These are phyloP conservation scores for Trididemnum clinides DNA, from an alignment of 23 tunicate genomes.

Conservation along the genomic window DNA sequence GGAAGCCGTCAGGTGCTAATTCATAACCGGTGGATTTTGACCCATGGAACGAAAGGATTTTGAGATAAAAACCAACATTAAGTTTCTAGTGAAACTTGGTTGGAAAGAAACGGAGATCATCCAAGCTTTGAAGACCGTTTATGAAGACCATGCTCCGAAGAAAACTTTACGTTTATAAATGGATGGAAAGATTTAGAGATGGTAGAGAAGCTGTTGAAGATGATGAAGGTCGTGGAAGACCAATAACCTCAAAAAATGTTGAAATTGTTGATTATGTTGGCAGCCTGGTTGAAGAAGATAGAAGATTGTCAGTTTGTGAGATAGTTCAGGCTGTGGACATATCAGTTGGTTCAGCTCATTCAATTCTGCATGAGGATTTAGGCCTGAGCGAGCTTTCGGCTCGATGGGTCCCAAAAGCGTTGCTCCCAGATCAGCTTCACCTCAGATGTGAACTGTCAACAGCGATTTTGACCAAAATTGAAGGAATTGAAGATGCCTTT, in stretches of 20 bases:
- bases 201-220: conserved; percentile 39
- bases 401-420: conserved; percentile 18
- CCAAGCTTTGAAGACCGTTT: neutral
- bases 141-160: neutral
- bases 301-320: conserved; percentile 5
- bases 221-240: neutral
- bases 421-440: neutral
- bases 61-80: neutral
- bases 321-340: neutral
- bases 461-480: conserved; percentile 2
- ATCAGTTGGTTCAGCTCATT: conserved; percentile 8
- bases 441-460: neutral
- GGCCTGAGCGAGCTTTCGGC: neutral
- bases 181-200: conserved; percentile 13
- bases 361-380: conserved; percentile 11
- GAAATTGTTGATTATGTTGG: neutral
- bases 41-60: too few species aligned
- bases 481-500: conserved; percentile 2
- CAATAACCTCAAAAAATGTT: neutral
- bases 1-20: too few species aligned
- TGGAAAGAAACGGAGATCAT: conserved; percentile 4
- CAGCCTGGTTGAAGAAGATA: neutral
- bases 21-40: too few species aligned
- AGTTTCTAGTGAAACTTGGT: neutral
- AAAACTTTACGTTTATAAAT: neutral